Base-by-base conservation (phyloP, 1,140 invertebrate species). In the Archivesica marissinica region DNA sequence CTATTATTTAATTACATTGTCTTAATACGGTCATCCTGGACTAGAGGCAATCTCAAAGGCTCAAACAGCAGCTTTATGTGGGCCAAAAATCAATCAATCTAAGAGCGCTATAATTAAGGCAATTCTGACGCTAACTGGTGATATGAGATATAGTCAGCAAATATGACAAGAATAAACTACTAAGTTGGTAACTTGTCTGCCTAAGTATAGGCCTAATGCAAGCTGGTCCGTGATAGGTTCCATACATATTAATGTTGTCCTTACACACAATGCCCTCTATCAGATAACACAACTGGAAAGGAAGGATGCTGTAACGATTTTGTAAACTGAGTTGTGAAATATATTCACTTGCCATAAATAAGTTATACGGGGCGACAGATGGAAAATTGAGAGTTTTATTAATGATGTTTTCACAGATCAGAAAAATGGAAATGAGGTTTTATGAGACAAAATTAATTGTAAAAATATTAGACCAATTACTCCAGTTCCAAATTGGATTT, bases 211-310 rank as follows among this genome's bases (percentile, higher is more conserved):
- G 54, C 54, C 4, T 59, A 4, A 7, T 23, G 3, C 33, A 28
- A 28, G 2, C 54, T 7, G 33, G 25, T 59, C 4, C 54, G 25
- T 28, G n/a, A 59, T 7, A 25, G 25, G 2, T 30, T 30, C 54
- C 17, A 59, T 59, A 59, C 25, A 59, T 59, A 59, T 59, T 59
- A 59, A 59, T 59, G 54, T 59, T 59, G 54, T 59, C 54, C 33
- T 59, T 59, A 17, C 23, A 13, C 33, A 17, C 54, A 30, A 59
- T 17, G 25, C 17, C n/a, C 33, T 7, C 54, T 6, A 17, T 59
- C n/a, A 59, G 54, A 59, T 17, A 28, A 23, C 25, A 2, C 2
- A 7, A 28, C 33, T 17, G 11, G 25, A 30, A 59, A 30, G n/a
- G n/a, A n/a, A n/a, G n/a, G n/a, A n/a, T n/a, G n/a, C n/a, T n/a